phyloP scores from a whole-genome alignment of 2,888 invertebrate species.

The Lottia scabra region DNA sequence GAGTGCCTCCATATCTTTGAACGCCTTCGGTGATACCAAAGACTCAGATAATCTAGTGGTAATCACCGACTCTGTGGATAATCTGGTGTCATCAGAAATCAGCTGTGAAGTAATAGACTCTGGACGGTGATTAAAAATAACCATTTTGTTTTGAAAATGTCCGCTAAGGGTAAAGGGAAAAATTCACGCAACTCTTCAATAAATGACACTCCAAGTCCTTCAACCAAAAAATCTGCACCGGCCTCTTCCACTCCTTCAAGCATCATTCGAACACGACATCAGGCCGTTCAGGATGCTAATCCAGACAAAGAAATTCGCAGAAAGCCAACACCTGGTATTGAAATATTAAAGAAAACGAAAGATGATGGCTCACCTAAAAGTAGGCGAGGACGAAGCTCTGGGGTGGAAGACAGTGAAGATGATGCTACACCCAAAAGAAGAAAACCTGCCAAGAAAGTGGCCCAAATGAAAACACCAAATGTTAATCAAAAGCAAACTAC shows the following conservation, averaged over 20 bases:
- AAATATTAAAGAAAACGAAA: background rate
- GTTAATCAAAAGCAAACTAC: no score
- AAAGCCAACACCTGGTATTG: background rate
- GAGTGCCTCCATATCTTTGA: no score
- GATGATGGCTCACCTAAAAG: background rate
- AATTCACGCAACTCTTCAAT: background rate
- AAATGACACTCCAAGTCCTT: background rate
- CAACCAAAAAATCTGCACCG: background rate
- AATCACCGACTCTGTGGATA: background rate
- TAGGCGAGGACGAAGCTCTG: background rate
- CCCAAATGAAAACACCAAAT: background rate
- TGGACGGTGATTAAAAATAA: background rate
- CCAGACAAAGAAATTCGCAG: background rate
- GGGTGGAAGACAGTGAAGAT: background rate
- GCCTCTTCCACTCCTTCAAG: background rate
- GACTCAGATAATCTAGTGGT: background rate
- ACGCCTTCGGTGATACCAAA: no score
- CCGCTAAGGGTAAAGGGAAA: background rate
- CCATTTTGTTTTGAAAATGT: background rate
- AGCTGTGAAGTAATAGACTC: background rate
- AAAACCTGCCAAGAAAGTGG: background rate
- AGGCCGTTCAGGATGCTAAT: background rate
- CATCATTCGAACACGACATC: background rate
- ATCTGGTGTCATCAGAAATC: background rate
- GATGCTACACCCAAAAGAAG: background rate